Conservation (phyloP, 2,797 vertebrate genomes). For the Balearica regulorum region DNA sequence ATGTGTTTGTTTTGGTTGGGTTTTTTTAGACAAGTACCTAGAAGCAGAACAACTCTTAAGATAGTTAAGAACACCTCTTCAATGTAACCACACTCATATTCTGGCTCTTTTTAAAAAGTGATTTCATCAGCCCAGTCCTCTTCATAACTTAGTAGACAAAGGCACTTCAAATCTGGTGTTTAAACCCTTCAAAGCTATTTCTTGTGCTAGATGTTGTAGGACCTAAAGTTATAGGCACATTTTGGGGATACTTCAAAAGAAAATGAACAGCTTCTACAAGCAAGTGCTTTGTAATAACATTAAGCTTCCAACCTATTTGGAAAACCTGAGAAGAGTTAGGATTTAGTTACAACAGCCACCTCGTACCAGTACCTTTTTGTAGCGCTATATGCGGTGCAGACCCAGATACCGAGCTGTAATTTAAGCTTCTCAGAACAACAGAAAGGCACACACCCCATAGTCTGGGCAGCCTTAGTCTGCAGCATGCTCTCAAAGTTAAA, state of each 20-base stretch:
- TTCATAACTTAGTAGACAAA: neutral
- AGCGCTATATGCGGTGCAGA: neutral
- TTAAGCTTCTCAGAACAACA: neutral
- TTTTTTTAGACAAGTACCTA: neutral
- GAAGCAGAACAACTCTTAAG: neutral
- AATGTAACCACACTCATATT: neutral
- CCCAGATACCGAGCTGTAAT: neutral
- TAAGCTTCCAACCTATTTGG: neutral
- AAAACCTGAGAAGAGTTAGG: neutral
- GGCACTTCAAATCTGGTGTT: neutral
- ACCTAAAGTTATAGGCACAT: neutral
- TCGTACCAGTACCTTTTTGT: neutral
- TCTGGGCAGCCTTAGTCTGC: neutral
- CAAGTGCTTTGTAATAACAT: neutral
- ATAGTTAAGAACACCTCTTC: neutral
- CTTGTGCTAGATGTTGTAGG: neutral
- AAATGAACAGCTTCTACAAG: neutral
- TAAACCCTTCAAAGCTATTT: neutral
- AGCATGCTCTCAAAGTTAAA: neutral
- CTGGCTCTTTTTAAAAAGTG: neutral
- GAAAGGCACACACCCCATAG: neutral
- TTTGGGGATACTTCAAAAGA: neutral
- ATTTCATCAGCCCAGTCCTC: neutral
- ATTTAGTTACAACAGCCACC: neutral
- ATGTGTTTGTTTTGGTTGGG: neutral